These are phyloP conservation scores for Polyploca ridens DNA, from an alignment of 2,888 invertebrate genomes.

Conservation along the genomic window DNA sequence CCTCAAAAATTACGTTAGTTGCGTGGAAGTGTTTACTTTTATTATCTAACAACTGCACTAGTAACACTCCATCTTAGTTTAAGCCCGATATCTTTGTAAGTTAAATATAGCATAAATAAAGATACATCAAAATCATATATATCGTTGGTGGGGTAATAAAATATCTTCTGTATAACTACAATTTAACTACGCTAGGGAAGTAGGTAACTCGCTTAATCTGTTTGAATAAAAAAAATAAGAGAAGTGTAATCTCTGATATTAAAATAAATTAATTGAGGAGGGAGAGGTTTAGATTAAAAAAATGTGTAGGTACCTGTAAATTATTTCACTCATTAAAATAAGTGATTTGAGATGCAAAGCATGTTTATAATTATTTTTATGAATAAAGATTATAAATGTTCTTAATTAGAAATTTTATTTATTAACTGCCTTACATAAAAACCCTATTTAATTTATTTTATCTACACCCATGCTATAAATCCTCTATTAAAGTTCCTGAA, in stretches of 20 bases:
- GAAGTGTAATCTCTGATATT: conserved; percentile 16
- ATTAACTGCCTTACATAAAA: not conserved
- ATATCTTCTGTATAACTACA: not conserved
- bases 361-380: conserved; percentile 36
- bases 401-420: conserved; percentile 14
- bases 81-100: not conserved
- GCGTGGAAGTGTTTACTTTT: not conserved
- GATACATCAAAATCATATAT: not conserved
- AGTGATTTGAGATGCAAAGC: conserved; percentile 29
- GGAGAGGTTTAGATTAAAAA: conserved; percentile 55
- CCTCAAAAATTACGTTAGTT: conserved; percentile 17
- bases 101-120: not conserved
- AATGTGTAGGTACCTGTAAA: conserved; percentile 49
- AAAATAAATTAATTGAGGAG: conserved; percentile 40
- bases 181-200: not conserved
- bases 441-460: too few relatives aligned
- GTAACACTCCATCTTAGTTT: not conserved
- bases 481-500: too few relatives aligned
- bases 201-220: conserved; percentile 11
- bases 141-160: not conserved
- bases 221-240: not conserved
- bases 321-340: conserved; percentile 31
- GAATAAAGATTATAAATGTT: conserved; percentile 24
- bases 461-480: too few relatives aligned
- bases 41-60: not conserved